Conservation (phyloP, 2,888 invertebrate species). For the Notodonta ziczac region DNA sequence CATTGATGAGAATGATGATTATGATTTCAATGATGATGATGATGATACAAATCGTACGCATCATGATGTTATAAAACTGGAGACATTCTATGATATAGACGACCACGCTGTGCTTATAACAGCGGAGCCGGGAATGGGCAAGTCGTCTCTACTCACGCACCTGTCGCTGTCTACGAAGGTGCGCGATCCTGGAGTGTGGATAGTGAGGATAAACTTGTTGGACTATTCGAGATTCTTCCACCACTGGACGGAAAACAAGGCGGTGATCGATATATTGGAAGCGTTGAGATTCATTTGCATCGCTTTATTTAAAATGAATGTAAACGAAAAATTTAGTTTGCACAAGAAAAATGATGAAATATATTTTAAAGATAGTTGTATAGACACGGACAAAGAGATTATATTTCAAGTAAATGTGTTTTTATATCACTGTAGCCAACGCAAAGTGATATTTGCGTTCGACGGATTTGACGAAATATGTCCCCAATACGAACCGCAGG, state of each 20-base stretch:
- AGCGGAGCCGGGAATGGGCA: constrained; percentile 18
- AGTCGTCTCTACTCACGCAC: constrained; percentile 16
- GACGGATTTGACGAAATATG: constrained; percentile 20
- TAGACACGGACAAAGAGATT: not conserved
- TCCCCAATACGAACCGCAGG: constrained; percentile 13
- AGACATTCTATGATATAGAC: constrained; percentile 8
- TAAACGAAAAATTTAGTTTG: not conserved
- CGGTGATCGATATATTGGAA: constrained; percentile 6
- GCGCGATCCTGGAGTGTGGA: constrained; percentile 13
- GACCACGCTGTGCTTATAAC: not conserved
- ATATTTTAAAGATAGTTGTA: not conserved
- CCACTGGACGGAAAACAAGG: constrained; percentile 9
- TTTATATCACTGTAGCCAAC: constrained; percentile 7
- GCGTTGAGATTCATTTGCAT: constrained; percentile 12
- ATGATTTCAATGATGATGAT: not conserved
- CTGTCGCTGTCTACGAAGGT: constrained; percentile 15
- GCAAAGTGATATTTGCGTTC: constrained; percentile 10
- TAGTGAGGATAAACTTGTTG: constrained; percentile 14
- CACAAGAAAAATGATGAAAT: not conserved
- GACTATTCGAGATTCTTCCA: constrained; percentile 13
- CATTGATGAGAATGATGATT: not conserved
- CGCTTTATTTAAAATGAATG: not conserved
- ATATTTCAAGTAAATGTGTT: not conserved
- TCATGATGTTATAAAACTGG: not conserved
- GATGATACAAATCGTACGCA: no score